Evolutionary conservation across 2,888 invertebrate species (phyloP), one percentile per base, ranked within the genome.

Genomic region (Tenthredo scrophulariae): DNA sequence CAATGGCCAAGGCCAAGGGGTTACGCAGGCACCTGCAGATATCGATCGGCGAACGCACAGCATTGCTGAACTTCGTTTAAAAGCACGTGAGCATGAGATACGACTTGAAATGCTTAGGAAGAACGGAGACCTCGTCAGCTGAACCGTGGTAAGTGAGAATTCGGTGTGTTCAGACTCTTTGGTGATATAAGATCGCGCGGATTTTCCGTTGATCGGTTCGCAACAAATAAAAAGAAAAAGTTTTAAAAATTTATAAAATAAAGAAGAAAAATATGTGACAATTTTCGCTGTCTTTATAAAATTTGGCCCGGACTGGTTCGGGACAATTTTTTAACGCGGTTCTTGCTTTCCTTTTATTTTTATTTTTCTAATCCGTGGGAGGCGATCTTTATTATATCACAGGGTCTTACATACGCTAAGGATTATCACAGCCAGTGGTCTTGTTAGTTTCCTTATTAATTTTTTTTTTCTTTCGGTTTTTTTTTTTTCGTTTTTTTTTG

Each of bases 71-170:
- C 94, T 98, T 62, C 94, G 98, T 88, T 95, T 98, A 90, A 98
- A 98, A 89, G 98, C 98, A 0, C 95, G 98, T 83, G 98, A 98
- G 92, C 98, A 98, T 92, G 98, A 98, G 93, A 94, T 98, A 77
- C 95, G 97, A 91, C 94, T 98, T 89, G 98, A 97, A 93, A 96
- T 97, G 95, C 92, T 97, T 84, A 95, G 97, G 84, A 97, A 97
- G 90, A 96, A 97, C 91, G 96, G 96, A 0, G 97, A 97, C 93
- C 94, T 97, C 90, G 96, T 97, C 92, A 97, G 97, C 95, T 97
- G 96, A 96, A 94, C 92, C 80, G 62, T 5, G 80, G 80, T 40
- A 62, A n/a, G 72, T 74, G 72, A 77, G n/a, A 77, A 33, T 18
- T 33, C 54, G 15, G 54, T 33, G 77, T 10, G 54, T 67, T 72